Evolutionary conservation across 2,888 invertebrate genomes (phyloP).

Genomic region (Muschampia plurimacula): DNA sequence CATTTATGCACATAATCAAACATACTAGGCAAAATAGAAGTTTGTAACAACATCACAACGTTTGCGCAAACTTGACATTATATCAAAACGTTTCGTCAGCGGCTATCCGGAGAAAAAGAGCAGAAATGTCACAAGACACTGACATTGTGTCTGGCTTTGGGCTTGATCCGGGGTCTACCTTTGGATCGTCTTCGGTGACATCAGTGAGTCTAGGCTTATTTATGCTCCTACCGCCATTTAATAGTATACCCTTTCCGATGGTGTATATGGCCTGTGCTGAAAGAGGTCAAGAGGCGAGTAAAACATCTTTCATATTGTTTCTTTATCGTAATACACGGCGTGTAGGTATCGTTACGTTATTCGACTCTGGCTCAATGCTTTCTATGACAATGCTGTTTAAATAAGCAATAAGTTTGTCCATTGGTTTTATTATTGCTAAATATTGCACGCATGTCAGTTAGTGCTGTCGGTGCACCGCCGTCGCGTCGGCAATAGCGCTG

Average conservation of each 20-base stretch:
- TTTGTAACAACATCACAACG: constrained; percentile 51
- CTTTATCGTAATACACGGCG: constrained; percentile 10
- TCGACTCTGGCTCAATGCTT: not conserved
- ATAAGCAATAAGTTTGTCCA: constrained; percentile 1
- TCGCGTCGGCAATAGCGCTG: constrained; percentile 13
- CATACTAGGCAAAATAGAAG: constrained; percentile 33
- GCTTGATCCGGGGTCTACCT: not conserved
- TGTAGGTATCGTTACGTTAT: not conserved
- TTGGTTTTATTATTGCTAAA: constrained; percentile 21
- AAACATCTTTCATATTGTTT: constrained; percentile 55
- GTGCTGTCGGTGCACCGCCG: constrained; percentile 24
- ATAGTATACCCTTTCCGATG: constrained; percentile 56
- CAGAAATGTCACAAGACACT: constrained; percentile 50
- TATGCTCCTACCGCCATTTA: constrained; percentile 41
- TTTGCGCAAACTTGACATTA: constrained; percentile 61
- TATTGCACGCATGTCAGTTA: constrained; percentile 6
- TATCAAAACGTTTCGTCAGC: constrained; percentile 59
- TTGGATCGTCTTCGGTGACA: constrained; percentile 59
- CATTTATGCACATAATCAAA: not conserved
- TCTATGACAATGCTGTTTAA: constrained; percentile 17
- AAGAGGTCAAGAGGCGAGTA: constrained; percentile 71
- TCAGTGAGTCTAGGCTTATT: constrained; percentile 54
- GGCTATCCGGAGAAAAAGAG: constrained; percentile 46
- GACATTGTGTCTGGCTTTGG: constrained; percentile 59
- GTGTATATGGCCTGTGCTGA: constrained; percentile 71